These are phyloP conservation scores for Neomonachus schauinslandi DNA, from an alignment of 2,113 vertebrate species.

Conservation along the genomic window DNA sequence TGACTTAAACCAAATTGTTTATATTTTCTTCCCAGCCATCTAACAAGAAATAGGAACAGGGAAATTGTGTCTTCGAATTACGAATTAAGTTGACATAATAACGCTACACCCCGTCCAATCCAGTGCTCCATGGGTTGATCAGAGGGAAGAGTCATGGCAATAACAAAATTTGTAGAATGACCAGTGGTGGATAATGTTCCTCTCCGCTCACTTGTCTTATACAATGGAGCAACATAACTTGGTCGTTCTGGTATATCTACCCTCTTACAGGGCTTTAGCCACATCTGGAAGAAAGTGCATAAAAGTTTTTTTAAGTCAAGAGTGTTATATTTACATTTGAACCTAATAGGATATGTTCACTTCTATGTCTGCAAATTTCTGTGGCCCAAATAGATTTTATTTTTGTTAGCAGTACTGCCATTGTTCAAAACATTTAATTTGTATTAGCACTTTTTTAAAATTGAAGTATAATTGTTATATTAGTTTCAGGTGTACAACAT, in stretches of 20 bases:
- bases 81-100: constrained; percentile 92
- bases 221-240: constrained; percentile 89
- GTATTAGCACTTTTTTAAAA: neutral
- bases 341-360: neutral
- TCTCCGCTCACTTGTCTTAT: constrained; percentile 93
- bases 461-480: neutral
- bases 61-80: constrained; percentile 50
- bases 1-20: neutral
- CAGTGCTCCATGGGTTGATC: constrained; percentile 89
- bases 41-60: neutral
- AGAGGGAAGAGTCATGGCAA: constrained; percentile 90
- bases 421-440: neutral
- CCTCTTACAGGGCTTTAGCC: constrained; percentile 91
- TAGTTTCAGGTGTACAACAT: neutral
- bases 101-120: constrained; percentile 90
- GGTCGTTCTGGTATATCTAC: constrained; percentile 87
- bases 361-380: neutral
- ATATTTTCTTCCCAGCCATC: neutral
- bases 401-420: neutral
- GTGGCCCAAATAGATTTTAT: neutral
- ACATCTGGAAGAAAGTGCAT: constrained; percentile 86
- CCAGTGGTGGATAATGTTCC: constrained; percentile 93
- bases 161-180: constrained; percentile 94
- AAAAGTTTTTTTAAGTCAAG: neutral
- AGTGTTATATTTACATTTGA: neutral